phyloP scores from a whole-genome alignment of 2,113 vertebrate species.

The Mustelus asterias region DNA sequence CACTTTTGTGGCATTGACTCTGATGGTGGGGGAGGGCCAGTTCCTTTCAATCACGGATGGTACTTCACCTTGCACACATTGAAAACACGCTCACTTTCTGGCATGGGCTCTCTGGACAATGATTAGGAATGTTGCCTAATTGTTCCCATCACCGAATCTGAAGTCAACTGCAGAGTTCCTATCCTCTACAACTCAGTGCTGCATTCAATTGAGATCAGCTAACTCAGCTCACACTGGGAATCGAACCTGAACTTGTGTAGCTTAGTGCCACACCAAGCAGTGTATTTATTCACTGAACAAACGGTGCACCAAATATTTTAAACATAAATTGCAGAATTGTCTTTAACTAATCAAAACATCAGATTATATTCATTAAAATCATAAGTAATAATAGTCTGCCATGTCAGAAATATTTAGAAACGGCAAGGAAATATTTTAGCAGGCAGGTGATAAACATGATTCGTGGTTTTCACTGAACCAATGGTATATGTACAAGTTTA shows the following conservation, averaged over 20 bases:
- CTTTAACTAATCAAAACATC: background rate
- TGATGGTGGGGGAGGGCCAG: background rate
- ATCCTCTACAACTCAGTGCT: background rate
- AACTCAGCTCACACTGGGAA: background rate
- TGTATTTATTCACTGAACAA: background rate
- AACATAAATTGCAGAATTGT: constrained; percentile 2
- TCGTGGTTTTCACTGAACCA: background rate
- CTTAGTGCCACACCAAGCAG: background rate
- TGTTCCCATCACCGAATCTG: background rate
- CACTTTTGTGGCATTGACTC: too few species aligned
- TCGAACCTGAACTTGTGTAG: background rate
- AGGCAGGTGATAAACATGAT: background rate
- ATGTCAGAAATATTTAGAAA: background rate
- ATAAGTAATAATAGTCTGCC: background rate
- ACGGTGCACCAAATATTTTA: background rate
- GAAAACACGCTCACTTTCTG: background rate
- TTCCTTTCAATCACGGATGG: background rate
- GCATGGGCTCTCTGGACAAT: background rate
- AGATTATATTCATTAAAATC: background rate
- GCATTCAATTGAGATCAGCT: background rate
- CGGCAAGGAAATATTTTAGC: background rate
- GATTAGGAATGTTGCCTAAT: background rate
- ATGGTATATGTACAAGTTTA: background rate
- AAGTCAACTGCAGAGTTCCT: background rate
- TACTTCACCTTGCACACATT: background rate